These are phyloP conservation scores for Varanus salvator DNA, from an alignment of 2,113 vertebrate genomes.

Conservation along the genomic window DNA sequence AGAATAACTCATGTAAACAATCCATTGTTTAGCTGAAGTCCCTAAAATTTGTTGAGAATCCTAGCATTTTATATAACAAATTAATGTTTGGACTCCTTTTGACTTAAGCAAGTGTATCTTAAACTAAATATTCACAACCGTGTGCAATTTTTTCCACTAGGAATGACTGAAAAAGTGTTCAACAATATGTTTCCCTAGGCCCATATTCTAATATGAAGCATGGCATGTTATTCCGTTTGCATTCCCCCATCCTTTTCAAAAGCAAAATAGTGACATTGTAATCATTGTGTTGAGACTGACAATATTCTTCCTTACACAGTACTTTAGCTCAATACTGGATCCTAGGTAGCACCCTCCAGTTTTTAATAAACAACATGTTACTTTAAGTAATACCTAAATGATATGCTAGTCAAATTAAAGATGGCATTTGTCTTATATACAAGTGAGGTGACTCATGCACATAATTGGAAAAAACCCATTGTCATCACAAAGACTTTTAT, in stretches of 20 bases:
- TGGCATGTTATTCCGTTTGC: constrained; percentile 36
- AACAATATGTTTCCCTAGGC: background rate
- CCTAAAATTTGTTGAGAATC: background rate
- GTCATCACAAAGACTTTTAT: constrained; percentile 35
- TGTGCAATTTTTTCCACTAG: background rate
- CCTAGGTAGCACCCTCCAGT: constrained; percentile 61
- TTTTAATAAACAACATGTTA: constrained; percentile 46
- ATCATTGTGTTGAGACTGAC: constrained; percentile 38
- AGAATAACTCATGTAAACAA: background rate
- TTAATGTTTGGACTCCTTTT: constrained; percentile 42
- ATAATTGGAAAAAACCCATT: constrained; percentile 23
- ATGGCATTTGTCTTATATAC: constrained; percentile 52
- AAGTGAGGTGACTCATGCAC: constrained; percentile 49
- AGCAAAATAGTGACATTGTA: background rate
- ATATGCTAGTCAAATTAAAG: constrained; percentile 58
- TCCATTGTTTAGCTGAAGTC: background rate
- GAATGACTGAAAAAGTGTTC: background rate
- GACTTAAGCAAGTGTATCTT: constrained; percentile 23
- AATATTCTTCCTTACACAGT: constrained; percentile 76
- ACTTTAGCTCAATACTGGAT: constrained; percentile 70
- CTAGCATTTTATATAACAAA: background rate
- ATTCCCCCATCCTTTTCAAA: constrained; percentile 14
- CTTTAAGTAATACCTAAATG: constrained; percentile 50
- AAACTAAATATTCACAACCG: background rate
- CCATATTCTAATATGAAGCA: background rate